phyloP scores from a whole-genome alignment of 2,797 vertebrate genomes.

The Bufotes viridis region DNA sequence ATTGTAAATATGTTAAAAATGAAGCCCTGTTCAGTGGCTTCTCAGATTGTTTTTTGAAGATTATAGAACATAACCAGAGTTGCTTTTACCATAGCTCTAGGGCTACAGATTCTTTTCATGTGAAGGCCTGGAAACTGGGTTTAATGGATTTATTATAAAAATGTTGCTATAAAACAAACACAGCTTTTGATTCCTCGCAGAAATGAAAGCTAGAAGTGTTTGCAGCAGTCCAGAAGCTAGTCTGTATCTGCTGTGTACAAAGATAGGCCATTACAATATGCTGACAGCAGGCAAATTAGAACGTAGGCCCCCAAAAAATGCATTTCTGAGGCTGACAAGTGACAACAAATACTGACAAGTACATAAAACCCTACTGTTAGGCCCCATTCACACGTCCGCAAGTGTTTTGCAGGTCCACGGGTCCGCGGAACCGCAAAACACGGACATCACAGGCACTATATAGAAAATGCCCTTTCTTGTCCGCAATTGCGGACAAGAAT shows the following conservation, averaged over 20 bases:
- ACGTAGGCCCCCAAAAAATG: neutral
- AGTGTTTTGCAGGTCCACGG: too few relatives aligned
- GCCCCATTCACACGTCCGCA: too few relatives aligned
- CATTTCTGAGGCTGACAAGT: neutral
- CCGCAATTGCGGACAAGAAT: too few relatives aligned
- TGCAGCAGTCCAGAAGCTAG: neutral
- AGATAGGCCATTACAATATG: neutral
- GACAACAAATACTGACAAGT: neutral
- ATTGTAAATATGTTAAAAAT: neutral
- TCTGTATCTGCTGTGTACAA: neutral
- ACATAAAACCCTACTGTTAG: neutral
- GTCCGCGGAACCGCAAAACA: too few relatives aligned
- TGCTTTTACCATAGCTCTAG: neutral
- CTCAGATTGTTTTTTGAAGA: neutral
- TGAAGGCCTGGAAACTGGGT: neutral
- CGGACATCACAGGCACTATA: too few relatives aligned
- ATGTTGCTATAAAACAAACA: neutral
- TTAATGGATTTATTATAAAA: neutral
- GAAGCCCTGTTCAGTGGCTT: neutral
- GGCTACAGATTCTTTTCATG: neutral
- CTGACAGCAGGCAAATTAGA: neutral
- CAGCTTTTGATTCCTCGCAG: neutral
- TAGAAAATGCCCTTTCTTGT: too few relatives aligned
- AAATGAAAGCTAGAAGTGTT: neutral
- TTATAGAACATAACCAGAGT: slow-evolving; percentile 3